Evolutionary conservation across 1,140 invertebrate species (phyloP).

Genomic region (Coboldia fuscipes): DNA sequence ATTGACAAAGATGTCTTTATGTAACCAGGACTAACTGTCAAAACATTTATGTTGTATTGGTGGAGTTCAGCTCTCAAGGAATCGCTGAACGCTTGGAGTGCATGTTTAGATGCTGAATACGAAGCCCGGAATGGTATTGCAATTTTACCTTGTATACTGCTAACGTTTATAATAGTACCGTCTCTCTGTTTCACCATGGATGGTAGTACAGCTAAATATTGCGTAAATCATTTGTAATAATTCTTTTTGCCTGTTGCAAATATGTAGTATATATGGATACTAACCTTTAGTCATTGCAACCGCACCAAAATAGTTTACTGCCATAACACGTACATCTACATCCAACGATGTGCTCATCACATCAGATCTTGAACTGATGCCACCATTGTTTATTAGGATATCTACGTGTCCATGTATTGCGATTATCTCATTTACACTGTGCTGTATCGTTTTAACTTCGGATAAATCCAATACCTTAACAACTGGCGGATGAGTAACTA

Average conservation of each 20-base stretch:
- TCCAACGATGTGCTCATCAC: conserved; percentile 55
- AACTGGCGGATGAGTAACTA: conserved; percentile 43
- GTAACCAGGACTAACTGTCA: conserved; percentile 72
- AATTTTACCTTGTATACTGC: conserved; percentile 82
- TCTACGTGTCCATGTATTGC: conserved; percentile 54
- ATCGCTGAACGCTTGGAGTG: conserved; percentile 73
- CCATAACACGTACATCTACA: conserved; percentile 77
- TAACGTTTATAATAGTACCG: conserved; percentile 78
- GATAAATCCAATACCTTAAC: conserved; percentile 57
- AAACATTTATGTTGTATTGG: conserved; percentile 52
- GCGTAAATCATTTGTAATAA: background rate
- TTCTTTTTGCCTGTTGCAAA: background rate
- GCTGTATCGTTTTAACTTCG: conserved; percentile 38
- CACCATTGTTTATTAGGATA: conserved; percentile 85
- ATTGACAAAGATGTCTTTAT: conserved; percentile 70
- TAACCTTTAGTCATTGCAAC: conserved; percentile 79
- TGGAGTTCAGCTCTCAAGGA: conserved; percentile 58
- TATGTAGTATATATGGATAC: background rate
- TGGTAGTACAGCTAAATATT: conserved; percentile 44
- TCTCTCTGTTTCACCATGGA: conserved; percentile 53
- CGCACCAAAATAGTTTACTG: conserved; percentile 85
- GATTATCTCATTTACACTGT: conserved; percentile 39
- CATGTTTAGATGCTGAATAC: conserved; percentile 89
- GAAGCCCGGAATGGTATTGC: conserved; percentile 72
- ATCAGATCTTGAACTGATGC: conserved; percentile 62